These are phyloP conservation scores for Pachyuromys duprasi DNA, from an alignment of 2,797 vertebrate species.

Conservation along the genomic window DNA sequence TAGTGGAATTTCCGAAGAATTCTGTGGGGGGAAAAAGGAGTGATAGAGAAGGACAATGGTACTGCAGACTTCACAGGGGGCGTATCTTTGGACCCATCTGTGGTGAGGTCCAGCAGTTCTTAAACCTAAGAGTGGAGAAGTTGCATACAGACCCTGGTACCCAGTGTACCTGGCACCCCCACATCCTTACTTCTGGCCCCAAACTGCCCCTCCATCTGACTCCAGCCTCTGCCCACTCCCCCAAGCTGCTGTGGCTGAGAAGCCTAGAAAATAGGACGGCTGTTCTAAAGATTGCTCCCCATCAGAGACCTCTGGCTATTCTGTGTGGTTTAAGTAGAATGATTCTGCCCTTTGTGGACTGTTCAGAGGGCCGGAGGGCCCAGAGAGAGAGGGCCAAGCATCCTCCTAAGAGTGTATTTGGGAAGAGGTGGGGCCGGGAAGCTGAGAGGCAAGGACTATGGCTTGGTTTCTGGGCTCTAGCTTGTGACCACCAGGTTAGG, in stretches of 20 bases:
- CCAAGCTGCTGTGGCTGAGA: background rate
- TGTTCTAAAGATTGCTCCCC: background rate
- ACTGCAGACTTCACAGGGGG: background rate
- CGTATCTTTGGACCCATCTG: background rate
- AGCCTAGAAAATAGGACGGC: background rate
- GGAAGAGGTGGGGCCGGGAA: background rate
- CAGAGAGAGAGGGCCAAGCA: background rate
- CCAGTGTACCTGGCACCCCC: background rate
- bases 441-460: background rate
- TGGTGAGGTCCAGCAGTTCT: background rate
- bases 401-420: background rate
- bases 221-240: background rate
- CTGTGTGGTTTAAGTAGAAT: background rate
- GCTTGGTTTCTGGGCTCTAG: background rate
- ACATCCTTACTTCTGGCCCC: background rate
- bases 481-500: background rate
- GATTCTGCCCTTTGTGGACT: background rate
- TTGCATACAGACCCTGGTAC: background rate
- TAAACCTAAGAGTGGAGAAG: background rate
- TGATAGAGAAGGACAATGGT: background rate
- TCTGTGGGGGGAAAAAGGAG: slow-evolving; percentile 80
- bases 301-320: background rate
- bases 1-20: slow-evolving; percentile 97
- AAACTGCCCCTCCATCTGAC: background rate
- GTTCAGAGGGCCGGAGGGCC: background rate